Evolutionary conservation across 2,888 invertebrate genomes (phyloP).

Genomic region (Zeuzera pyrina): DNA sequence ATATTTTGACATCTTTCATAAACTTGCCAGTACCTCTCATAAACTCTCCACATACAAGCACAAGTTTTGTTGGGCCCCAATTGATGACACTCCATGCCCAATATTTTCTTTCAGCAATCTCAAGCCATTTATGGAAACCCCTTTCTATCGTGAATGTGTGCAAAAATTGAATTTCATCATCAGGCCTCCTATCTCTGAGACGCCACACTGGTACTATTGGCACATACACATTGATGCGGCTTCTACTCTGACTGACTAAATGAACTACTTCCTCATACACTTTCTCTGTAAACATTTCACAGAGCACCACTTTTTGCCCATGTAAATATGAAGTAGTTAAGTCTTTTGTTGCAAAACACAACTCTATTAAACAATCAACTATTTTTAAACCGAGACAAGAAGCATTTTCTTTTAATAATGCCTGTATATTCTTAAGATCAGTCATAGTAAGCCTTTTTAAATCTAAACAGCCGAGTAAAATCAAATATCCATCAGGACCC

Average conservation of each 20-base stretch:
- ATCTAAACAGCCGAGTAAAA: constrained; percentile 50
- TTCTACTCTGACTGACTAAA: constrained; percentile 31
- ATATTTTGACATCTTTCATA: constrained; percentile 47
- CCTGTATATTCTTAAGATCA: constrained; percentile 34
- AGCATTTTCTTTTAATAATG: constrained; percentile 24
- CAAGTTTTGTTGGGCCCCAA: constrained; percentile 46
- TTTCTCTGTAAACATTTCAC: constrained; percentile 35
- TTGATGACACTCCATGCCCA: constrained; percentile 58
- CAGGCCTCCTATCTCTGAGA: constrained; percentile 26
- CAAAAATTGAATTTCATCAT: constrained; percentile 32
- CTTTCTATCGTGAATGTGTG: constrained; percentile 31
- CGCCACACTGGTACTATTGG: constrained; percentile 41
- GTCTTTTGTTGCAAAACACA: constrained; percentile 20
- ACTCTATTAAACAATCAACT: constrained; percentile 32
- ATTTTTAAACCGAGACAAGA: constrained; percentile 41
- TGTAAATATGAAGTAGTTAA: constrained; percentile 21
- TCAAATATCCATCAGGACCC: constrained; percentile 43
- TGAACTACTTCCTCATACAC: constrained; percentile 41
- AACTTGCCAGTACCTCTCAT: constrained; percentile 49
- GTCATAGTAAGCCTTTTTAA: constrained; percentile 26
- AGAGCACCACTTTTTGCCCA: constrained; percentile 23
- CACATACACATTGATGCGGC: constrained; percentile 24
- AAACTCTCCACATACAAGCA: constrained; percentile 51
- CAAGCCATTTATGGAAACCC: constrained; percentile 44
- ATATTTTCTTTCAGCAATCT: constrained; percentile 47